These are phyloP conservation scores for Suillia variegata DNA, from an alignment of 2,888 invertebrate genomes.

Conservation along the genomic window DNA sequence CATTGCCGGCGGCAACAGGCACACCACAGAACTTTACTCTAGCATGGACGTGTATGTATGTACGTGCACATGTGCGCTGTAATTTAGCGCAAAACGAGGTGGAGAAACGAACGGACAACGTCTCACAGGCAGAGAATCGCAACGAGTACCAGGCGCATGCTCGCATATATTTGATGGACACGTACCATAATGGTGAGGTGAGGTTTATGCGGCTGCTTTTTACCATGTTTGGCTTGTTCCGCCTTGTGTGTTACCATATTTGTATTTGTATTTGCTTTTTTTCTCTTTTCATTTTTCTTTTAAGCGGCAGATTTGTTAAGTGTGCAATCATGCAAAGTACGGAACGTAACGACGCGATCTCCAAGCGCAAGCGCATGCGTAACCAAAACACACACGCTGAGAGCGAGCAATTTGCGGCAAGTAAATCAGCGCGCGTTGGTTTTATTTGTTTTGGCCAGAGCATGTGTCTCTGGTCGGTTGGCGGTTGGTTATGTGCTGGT, in stretches of 20 bases:
- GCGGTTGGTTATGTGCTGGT: neutral
- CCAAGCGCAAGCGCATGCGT: constrained; percentile 15
- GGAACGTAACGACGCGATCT: no score
- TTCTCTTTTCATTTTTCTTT: no score
- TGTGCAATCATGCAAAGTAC: neutral
- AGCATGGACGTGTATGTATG: neutral
- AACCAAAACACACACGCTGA: neutral
- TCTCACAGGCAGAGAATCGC: neutral
- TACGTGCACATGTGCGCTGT: constrained; percentile 16
- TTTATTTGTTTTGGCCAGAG: no score
- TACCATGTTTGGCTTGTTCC: neutral
- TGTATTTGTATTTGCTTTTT: neutral
- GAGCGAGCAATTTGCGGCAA: constrained; percentile 5
- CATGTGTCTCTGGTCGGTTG: neutral
- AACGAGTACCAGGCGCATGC: constrained; percentile 6
- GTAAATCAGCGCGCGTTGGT: constrained; percentile 14
- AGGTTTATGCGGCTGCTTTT: neutral
- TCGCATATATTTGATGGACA: constrained; percentile 9
- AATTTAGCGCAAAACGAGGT: constrained; percentile 22
- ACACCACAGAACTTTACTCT: neutral
- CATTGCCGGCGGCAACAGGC: neutral
- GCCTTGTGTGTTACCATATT: constrained; percentile 16
- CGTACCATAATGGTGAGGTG: neutral
- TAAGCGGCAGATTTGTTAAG: neutral
- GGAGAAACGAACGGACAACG: neutral